phyloP scores from a whole-genome alignment of 2,888 invertebrate species.

The Plagodis dolabraria region DNA sequence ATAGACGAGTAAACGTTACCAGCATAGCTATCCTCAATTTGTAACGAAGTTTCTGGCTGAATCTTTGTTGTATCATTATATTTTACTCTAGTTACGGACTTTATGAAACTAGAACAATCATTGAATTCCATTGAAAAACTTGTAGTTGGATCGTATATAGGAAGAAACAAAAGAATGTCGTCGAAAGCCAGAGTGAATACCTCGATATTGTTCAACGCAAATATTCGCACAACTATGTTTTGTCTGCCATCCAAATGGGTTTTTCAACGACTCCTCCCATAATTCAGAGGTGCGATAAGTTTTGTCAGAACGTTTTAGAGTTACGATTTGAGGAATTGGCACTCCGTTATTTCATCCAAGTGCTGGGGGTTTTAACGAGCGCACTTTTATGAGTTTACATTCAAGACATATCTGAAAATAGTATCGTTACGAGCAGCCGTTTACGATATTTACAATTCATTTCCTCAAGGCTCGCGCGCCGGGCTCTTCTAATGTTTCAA shows the following conservation, averaged over 20 bases:
- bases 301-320: conserved; percentile 30
- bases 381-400: conserved; percentile 51
- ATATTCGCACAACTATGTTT: conserved; percentile 22
- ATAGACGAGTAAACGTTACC: no score
- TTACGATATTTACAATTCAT: conserved; percentile 43
- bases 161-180: conserved; percentile 18
- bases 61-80: no score
- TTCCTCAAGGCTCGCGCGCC: conserved; percentile 28
- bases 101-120: no score
- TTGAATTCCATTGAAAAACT: no score
- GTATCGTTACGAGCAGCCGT: conserved; percentile 39
- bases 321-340: conserved; percentile 39
- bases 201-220: conserved; percentile 17
- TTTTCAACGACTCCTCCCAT: conserved; percentile 24
- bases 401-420: conserved; percentile 48
- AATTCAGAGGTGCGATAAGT: conserved; percentile 23
- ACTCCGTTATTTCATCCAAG: conserved; percentile 38
- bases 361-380: conserved; percentile 44
- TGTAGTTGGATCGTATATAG: not conserved
- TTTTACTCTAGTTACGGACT: no score
- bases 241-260: conserved; percentile 26
- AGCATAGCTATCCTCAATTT: no score
- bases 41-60: no score
- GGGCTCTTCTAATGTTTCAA: conserved; percentile 16
- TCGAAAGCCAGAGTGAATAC: conserved; percentile 2